phyloP scores from a whole-genome alignment of 1,140 invertebrate species.

The Melanaphis sacchari region DNA sequence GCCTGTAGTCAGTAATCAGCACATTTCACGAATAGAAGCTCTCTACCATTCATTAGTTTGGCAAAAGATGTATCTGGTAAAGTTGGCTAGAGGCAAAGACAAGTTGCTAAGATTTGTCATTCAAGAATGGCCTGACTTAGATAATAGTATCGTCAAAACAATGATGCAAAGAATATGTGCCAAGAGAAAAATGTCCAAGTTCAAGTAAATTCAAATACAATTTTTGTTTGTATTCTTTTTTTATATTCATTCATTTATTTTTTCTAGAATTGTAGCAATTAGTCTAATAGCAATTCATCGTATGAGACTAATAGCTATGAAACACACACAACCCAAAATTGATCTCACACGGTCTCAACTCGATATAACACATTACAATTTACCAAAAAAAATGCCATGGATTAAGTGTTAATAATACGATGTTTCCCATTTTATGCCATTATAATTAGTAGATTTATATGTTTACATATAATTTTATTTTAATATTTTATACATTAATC shows the following conservation, averaged over 20 bases:
- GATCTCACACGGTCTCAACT: background rate
- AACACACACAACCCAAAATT: background rate
- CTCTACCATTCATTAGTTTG: conserved; percentile 42
- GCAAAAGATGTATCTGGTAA: conserved; percentile 53
- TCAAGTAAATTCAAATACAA: conserved; percentile 18
- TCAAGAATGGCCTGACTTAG: conserved; percentile 45
- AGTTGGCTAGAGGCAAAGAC: conserved; percentile 42
- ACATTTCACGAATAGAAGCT: background rate
- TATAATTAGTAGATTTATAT: conserved; percentile 24
- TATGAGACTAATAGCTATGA: conserved; percentile 16
- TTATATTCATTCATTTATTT: background rate
- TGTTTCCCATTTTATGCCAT: background rate
- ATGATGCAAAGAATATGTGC: conserved; percentile 44
- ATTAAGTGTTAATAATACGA: conserved; percentile 41
- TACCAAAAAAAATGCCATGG: conserved; percentile 57
- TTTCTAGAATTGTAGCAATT: conserved; percentile 35
- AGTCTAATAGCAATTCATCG: conserved; percentile 39
- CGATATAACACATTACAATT: conserved; percentile 21
- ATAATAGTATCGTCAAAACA: conserved; percentile 32
- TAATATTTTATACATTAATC: background rate
- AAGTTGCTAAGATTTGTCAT: conserved; percentile 30
- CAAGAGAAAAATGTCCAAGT: conserved; percentile 40
- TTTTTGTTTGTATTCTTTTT: background rate
- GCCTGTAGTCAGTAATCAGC: background rate
- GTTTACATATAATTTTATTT: background rate